phyloP scores from a whole-genome alignment of 1,140 invertebrate species.

The Heliconius congener region DNA sequence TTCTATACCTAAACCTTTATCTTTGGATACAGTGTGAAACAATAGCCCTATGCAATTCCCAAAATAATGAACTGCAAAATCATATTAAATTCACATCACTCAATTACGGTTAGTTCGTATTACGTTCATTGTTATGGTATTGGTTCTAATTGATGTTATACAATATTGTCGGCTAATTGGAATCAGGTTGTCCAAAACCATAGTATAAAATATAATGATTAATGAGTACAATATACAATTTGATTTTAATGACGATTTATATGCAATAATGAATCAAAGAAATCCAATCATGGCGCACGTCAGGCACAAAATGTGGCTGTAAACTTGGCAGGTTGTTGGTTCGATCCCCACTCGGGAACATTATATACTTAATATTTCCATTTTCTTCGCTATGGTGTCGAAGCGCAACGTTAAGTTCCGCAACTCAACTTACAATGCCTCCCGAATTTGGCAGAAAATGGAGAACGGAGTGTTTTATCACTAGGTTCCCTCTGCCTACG shows the following conservation, averaged over 20 bases:
- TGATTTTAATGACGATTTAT: neutral
- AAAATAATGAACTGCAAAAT: neutral
- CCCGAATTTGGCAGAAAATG: no score
- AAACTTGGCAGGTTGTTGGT: no score
- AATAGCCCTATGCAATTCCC: neutral
- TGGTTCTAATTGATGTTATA: slow-evolving; percentile 10
- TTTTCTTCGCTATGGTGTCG: no score
- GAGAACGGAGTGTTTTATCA: no score
- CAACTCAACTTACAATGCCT: no score
- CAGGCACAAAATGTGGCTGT: no score
- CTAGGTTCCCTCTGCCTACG: no score
- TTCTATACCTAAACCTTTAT: no score
- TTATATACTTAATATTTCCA: no score
- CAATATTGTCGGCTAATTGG: slow-evolving; percentile 2
- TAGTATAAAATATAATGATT: neutral
- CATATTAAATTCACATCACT: neutral
- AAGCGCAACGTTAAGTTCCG: no score
- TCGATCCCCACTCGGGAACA: no score
- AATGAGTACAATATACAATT: neutral
- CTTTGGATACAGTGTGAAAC: neutral
- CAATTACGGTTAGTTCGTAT: slow-evolving; percentile 2
- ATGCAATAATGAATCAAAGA: neutral
- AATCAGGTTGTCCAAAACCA: neutral
- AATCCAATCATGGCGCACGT: no score
- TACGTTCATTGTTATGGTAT: neutral